A percentile compares a stretch with the other conserved stretches of the same genome.
These are phyloP conservation scores for Sebastes aleutianus DNA, from an alignment of 2,797 vertebrate genomes.

Conservation along the genomic window DNA sequence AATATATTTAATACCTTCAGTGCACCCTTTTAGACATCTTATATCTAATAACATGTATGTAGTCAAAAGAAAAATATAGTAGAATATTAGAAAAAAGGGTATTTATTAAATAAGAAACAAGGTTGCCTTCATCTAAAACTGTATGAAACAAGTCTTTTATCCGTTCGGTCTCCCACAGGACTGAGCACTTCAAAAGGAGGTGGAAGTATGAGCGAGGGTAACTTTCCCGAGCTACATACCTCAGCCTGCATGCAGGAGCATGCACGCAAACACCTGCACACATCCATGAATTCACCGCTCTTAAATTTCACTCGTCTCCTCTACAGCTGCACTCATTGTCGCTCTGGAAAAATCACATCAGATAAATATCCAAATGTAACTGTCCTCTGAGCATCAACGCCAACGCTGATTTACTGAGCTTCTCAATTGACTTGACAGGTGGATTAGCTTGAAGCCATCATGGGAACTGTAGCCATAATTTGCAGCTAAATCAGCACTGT, in stretches of 20 bases:
- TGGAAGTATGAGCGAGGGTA: not conserved
- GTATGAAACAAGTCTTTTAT: not conserved
- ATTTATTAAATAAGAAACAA: slow-evolving; percentile 11
- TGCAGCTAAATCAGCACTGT: slow-evolving; percentile 57
- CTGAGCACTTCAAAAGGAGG: not conserved
- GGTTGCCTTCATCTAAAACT: not conserved
- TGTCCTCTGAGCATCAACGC: slow-evolving; percentile 51
- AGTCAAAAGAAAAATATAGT: not conserved
- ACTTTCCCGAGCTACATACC: slow-evolving; percentile 44
- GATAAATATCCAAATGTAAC: slow-evolving; percentile 55
- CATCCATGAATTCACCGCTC: not conserved
- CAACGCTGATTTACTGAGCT: slow-evolving; percentile 61
- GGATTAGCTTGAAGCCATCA: slow-evolving; percentile 68
- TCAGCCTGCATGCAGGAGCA: slow-evolving; percentile 50
- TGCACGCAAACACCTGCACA: slow-evolving; percentile 38
- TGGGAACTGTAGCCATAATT: slow-evolving; percentile 64
- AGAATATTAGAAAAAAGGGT: not conserved
- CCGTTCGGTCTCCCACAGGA: not conserved
- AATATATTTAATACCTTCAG: not conserved
- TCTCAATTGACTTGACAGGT: slow-evolving; percentile 62
- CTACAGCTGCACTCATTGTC: slow-evolving; percentile 23
- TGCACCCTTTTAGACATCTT: not conserved
- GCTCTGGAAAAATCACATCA: slow-evolving; percentile 38
- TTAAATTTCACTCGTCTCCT: slow-evolving; percentile 17
- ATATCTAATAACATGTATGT: not conserved